Evolutionary conservation across 2,888 invertebrate genomes (phyloP).

Genomic region (Atrina japonica): DNA sequence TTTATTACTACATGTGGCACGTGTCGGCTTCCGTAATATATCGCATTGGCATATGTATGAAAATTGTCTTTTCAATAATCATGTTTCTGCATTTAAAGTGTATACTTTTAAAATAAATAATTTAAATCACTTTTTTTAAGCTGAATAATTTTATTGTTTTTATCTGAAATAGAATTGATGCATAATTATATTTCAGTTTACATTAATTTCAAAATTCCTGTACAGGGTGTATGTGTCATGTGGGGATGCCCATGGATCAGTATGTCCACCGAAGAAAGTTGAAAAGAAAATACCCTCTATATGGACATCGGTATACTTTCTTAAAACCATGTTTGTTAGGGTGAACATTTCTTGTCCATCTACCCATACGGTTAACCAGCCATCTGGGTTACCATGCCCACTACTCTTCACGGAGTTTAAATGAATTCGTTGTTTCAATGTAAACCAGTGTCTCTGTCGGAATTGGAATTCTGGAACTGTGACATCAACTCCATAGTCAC

Average conservation of each 20-base stretch:
- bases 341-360: conserved; percentile 48
- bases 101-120: too few species aligned
- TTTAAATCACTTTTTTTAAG: too few species aligned
- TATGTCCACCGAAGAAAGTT: conserved; percentile 67
- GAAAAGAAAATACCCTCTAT: conserved; percentile 66
- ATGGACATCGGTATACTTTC: conserved; percentile 45
- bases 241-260: conserved; percentile 56
- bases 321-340: conserved; percentile 49
- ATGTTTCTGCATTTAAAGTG: too few species aligned
- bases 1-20: too few species aligned
- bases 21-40: too few species aligned
- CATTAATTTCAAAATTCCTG: conserved; percentile 56
- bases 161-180: too few species aligned
- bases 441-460: conserved; percentile 49
- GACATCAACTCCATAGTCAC: conserved; percentile 13
- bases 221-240: conserved; percentile 62
- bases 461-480: background rate
- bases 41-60: too few species aligned
- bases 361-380: conserved; percentile 57
- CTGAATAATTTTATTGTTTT: too few species aligned
- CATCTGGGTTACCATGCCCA: conserved; percentile 49
- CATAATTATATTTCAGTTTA: background rate
- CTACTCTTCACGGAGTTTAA: conserved; percentile 50
- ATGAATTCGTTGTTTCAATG: conserved; percentile 60
- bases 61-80: too few species aligned